phyloP scores from a whole-genome alignment of 2,797 vertebrate species.

The Petrocephalus sullivani region DNA sequence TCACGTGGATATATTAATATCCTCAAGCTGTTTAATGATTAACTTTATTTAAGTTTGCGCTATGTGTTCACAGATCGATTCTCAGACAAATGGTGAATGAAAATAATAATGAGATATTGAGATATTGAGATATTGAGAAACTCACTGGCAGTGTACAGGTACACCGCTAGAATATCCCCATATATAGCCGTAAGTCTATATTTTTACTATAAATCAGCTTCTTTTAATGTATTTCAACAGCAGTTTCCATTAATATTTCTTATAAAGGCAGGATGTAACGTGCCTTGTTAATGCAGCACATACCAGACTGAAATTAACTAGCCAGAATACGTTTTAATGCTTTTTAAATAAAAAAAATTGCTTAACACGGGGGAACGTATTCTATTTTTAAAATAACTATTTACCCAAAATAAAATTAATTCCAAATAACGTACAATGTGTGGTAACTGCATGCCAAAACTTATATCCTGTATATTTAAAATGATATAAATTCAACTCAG shows the following conservation, averaged over 20 bases:
- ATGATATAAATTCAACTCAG: not conserved
- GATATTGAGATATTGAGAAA: not conserved
- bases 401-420: not conserved
- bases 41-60: not conserved
- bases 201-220: not conserved
- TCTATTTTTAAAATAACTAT: not conserved
- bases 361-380: not conserved
- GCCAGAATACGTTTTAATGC: not conserved
- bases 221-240: not conserved
- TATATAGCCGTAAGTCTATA: not conserved
- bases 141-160: not conserved
- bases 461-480: not conserved
- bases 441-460: not conserved
- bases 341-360: not conserved
- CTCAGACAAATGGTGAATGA: not conserved
- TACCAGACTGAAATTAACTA: not conserved
- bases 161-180: not conserved
- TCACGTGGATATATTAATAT: not conserved
- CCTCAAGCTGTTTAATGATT: not conserved
- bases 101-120: not conserved
- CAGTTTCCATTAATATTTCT: not conserved
- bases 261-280: not conserved
- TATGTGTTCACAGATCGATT: not conserved
- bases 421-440: not conserved
- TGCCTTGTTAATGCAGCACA: not conserved